Evolutionary conservation across 2,113 vertebrate species (phyloP).

Genomic region (Leucoraja erinaceus): DNA sequence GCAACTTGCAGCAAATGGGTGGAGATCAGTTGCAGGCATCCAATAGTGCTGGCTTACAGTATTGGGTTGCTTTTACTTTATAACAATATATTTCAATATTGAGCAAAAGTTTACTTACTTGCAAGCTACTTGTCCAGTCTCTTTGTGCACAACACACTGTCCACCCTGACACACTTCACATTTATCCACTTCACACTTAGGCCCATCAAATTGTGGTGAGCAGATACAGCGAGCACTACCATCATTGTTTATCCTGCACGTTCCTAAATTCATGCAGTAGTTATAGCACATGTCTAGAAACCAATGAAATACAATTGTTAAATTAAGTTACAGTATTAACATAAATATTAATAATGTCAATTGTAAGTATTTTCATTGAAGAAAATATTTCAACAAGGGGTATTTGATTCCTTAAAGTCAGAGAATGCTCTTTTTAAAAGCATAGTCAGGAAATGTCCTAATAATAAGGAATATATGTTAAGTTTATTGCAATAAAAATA

Average conservation of each 20-base stretch:
- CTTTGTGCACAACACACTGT: constrained; percentile 76
- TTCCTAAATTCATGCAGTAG: constrained; percentile 90
- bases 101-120: constrained; percentile 69
- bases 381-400: not conserved
- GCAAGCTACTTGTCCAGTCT: constrained; percentile 77
- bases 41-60: not conserved
- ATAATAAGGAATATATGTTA: not conserved
- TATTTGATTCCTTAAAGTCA: not conserved
- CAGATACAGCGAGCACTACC: constrained; percentile 87
- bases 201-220: constrained; percentile 76
- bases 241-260: constrained; percentile 75
- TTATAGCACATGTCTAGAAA: constrained; percentile 86
- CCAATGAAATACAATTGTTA: constrained; percentile 30
- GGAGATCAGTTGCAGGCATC: not conserved
- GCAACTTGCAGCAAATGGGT: not conserved
- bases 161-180: constrained; percentile 84
- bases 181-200: constrained; percentile 87
- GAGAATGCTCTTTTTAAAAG: not conserved
- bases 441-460: not conserved
- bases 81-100: not conserved
- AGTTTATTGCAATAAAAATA: not conserved
- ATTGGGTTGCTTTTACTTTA: not conserved
- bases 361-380: not conserved
- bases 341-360: not conserved
- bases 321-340: not conserved